Base-by-base conservation (phyloP, 2,888 invertebrate species). In the Melinaea marsaeus region DNA sequence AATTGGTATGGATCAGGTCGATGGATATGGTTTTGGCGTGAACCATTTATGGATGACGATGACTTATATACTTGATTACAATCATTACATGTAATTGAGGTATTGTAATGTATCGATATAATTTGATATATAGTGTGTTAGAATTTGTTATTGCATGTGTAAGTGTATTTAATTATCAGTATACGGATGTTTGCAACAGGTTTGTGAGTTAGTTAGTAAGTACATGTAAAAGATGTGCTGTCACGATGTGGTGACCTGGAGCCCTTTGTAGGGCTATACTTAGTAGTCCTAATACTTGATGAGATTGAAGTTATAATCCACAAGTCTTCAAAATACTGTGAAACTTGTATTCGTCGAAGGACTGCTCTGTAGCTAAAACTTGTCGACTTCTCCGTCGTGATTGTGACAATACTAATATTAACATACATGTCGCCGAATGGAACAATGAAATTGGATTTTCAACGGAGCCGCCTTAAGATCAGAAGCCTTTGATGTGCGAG, bases 11-110 rank as follows among this genome's bases (percentile, higher is more conserved):
- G 51, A 32, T n/a, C 74, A 73, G 73, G 71, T 65, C 69, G 69
- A 64, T 73, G 69, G 72, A 75, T 74, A 73, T 64, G 65, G 69
- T 74, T 83, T 82, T 79, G 83, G 80, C 61, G 69, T 74, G 67
- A 70, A 63, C 83, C 81, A 75, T 80, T 69, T 73, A 65, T 54
- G 70, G 60, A 55, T 63, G 65, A 61, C 59, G 62, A 61, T 60
- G 64, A 64, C 61, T 57, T 57, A 59, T 58, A 13, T 58, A 45
- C 48, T 54, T 58, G 48, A 37, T 63, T 60, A 48, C 45, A 45
- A 22, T 55, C 58, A 45, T 60, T 61, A 45, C 3, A 7, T 46
- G 35, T 56, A 54, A 37, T 56, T 48, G 55, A 42, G 55, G 42
- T 34, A 35, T 54, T 65, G 47, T 59, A 55, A 55, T 57, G 9